Percentiles rank a stretch among this genome's conserved stretches.
These are phyloP conservation scores for Virgularia gustaviana DNA, from an alignment of 92 coral and sea anemone genomes.

Conservation along the genomic window DNA sequence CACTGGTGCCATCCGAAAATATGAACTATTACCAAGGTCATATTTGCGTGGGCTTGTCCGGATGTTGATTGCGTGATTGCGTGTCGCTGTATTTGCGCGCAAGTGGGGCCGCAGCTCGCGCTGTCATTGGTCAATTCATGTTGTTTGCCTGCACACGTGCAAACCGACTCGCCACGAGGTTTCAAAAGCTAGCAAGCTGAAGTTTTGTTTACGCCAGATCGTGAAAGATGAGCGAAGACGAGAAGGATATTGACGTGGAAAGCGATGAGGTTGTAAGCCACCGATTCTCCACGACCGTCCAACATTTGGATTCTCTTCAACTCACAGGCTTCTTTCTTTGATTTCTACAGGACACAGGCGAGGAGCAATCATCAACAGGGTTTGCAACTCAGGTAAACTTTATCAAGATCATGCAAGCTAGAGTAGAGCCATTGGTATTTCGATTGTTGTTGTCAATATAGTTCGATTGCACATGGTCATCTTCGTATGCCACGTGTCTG, in stretches of 20 bases:
- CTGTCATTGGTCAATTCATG: background rate
- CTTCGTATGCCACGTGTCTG: slow-evolving; percentile 84
- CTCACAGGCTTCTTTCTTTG: slow-evolving; percentile 44
- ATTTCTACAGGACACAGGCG: slow-evolving; percentile 56
- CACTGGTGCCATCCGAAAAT: background rate
- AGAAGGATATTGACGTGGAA: slow-evolving; percentile 90
- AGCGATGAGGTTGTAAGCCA: slow-evolving; percentile 96
- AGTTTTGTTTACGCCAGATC: slow-evolving; percentile 22
- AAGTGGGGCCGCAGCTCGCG: background rate
- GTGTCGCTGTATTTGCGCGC: slow-evolving; percentile 24
- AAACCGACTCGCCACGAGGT: slow-evolving; percentile 34
- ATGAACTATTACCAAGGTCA: slow-evolving; percentile 20
- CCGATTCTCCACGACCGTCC: too few relatives aligned
- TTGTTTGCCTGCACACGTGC: slow-evolving; percentile 14
- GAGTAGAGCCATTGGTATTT: too few relatives aligned
- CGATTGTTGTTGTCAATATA: slow-evolving; percentile 85
- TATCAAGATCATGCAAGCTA: slow-evolving; percentile 89
- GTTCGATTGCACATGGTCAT: slow-evolving; percentile 93
- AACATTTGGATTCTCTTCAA: slow-evolving; percentile 26
- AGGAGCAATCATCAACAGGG: slow-evolving; percentile 62
- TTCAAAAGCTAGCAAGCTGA: background rate
- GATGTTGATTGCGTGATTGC: slow-evolving; percentile 3
- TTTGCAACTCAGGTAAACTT: slow-evolving; percentile 70
- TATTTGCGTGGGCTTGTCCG: slow-evolving; percentile 1
- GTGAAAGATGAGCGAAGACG: slow-evolving; percentile 90